Evolutionary conservation across 2,797 vertebrate genomes (phyloP), one percentile per base, ranked within the genome.

Genomic region (Anniella stebbinsi): DNA sequence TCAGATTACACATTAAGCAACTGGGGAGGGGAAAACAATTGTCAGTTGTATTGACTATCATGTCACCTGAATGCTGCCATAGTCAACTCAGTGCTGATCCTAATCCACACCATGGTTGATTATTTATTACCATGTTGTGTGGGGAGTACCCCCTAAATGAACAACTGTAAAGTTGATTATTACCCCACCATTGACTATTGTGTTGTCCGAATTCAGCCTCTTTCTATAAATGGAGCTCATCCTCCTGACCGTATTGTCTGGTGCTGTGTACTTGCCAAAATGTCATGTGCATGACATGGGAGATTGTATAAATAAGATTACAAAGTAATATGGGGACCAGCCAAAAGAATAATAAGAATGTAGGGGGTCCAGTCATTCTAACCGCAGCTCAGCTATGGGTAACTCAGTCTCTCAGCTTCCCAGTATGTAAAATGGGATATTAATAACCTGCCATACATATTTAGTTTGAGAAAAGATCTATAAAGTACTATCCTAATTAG

Each of bases 261-360:
- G 21, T 38, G 54, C 80, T 81, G 63, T 69, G 13, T 66, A 84
- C 41, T 69, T 84, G 63, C 63, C 82, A 84, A 84, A 84, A 84
- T 84, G 41, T 84, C 63, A 84, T 84, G 41, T 67, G 60, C 25
- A 45, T 38, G 80, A 66, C 36, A 38, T 63, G 63, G 63, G 13
- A 83, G 12, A 45, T 45, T 28, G 13, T 84, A 84, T n/a, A 84
- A 84, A 84, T 84, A 84, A 51, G 48, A 70, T n/a, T 45, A 51
- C 30, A 51, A 51, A 70, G 66, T 41, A 70, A 84, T 41, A 84
- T 69, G 38, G 66, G 66, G 70, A 70, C 66, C 30, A 70, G 82
- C 66, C 66, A 70, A 51, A 75, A 38, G 72, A 45, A n/a, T 69
- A 70, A 84, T n/a, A 41, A n/a, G 66, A 84, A 15, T 48, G 15